phyloP scores from a whole-genome alignment of 2,113 vertebrate species.

The Morphnarchus princeps region DNA sequence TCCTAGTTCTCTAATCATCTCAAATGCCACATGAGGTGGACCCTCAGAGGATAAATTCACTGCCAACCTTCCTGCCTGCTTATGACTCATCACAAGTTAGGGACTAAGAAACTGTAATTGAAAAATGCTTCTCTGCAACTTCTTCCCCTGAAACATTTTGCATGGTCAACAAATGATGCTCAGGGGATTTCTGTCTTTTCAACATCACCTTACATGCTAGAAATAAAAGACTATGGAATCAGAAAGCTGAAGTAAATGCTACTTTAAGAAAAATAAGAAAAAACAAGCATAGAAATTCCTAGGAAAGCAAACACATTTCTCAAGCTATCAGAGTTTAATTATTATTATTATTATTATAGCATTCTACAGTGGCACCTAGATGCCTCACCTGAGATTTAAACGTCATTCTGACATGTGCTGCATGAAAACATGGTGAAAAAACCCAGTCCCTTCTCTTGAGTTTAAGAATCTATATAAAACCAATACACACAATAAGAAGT shows the following conservation, averaged over 20 bases:
- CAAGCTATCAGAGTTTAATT: not conserved
- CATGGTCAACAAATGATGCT: not conserved
- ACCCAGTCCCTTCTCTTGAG: not conserved
- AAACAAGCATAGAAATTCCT: not conserved
- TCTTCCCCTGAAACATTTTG: not conserved
- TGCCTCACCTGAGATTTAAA: not conserved
- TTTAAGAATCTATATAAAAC: not conserved
- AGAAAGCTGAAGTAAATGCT: not conserved
- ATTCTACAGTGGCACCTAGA: not conserved
- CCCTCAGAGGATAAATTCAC: constrained; percentile 12
- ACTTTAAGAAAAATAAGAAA: not conserved
- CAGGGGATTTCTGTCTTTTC: not conserved
- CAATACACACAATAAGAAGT: not conserved
- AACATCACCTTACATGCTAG: not conserved
- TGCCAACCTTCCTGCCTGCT: not conserved
- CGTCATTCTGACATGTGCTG: not conserved
- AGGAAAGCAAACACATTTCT: not conserved
- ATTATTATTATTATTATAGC: not conserved
- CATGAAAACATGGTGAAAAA: not conserved
- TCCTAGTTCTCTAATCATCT: constrained; percentile 42
- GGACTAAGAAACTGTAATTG: not conserved
- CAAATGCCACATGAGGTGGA: constrained; percentile 28
- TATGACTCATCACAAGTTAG: not conserved
- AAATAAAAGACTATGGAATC: not conserved
- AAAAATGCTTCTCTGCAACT: constrained; percentile 20